Evolutionary conservation across 2,113 vertebrate genomes (phyloP).

Genomic region (Mungos mungo): DNA sequence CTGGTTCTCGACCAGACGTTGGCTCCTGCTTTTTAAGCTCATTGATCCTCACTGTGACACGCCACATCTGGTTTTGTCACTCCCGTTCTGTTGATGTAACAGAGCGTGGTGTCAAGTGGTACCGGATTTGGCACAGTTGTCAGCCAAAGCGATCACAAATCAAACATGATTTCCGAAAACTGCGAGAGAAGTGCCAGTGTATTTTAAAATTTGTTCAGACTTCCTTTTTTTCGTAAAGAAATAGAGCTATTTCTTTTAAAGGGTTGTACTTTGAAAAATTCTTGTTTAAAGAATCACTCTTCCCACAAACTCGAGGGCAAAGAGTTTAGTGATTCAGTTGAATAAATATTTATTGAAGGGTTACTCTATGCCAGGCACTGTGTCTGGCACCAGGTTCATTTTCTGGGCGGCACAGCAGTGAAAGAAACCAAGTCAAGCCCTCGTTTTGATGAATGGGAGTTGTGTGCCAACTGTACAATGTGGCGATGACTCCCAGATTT

Average conservation of each 20-base stretch:
- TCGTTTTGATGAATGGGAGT: neutral
- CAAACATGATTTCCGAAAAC: constrained; percentile 55
- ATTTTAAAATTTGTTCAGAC: constrained; percentile 52
- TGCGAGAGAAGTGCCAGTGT: constrained; percentile 30
- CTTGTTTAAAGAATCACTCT: neutral
- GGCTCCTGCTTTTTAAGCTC: constrained; percentile 25
- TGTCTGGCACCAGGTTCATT: neutral
- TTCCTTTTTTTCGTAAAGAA: neutral
- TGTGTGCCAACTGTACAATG: rapidly evolving
- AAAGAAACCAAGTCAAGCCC: neutral
- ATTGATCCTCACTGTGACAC: constrained; percentile 60
- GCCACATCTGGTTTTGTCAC: constrained; percentile 64
- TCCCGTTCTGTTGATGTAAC: constrained; percentile 53
- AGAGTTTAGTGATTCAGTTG: neutral
- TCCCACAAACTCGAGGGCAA: neutral
- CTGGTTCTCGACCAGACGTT: constrained; percentile 36
- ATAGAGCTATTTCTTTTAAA: constrained; percentile 50
- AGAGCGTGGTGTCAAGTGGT: neutral
- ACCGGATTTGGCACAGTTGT: constrained; percentile 35
- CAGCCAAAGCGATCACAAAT: constrained; percentile 41
- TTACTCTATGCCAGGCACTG: neutral
- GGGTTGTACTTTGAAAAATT: neutral
- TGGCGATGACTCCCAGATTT: neutral
- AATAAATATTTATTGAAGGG: neutral
- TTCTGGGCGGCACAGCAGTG: neutral